Evolutionary conservation across 2,113 vertebrate genomes (phyloP), one percentile per base, ranked within the genome.

Genomic region (Nansenia antarctica): DNA sequence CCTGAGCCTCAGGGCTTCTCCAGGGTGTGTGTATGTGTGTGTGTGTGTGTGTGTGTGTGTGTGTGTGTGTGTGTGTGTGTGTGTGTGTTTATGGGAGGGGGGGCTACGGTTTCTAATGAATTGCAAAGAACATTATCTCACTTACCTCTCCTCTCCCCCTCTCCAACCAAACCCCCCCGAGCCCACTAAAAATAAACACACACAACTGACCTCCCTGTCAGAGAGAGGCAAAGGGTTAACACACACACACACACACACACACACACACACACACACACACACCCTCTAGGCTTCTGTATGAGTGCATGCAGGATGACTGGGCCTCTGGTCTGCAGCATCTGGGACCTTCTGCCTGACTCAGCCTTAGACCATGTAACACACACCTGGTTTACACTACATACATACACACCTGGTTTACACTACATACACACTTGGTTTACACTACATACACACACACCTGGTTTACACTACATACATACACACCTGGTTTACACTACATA

Each of bases 141-240:
- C 81, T 72, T 77, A 86, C 76, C 20, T 29, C 24, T 35, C 30
- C 32, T 9, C 65, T 9, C 5, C 63, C 42, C 47, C 31, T 45
- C 49, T 47, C 7, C 45, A 37, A 67, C 76, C 31, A 78, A 79
- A 81, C 79, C 78, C 76, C 76, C 72, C 67, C 63, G 77, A 80
- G 77, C 84, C 86, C 84, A 80, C 87, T 86, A 86, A 88, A 91
- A 90, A 86, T 89, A 90, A 91, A 91, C 87, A 91, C 82, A 84
- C 86, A 81, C 82, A 82, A 87, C 87, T 90, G 85, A 88, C 88
- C 88, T 87, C 86, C 85, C 85, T 87, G 88, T 90, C 87, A 86
- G 83, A 80, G 77, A 84, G 84, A 74, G 79, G 82, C 79, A 67
- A 88, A 84, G 86, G 86, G 82, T 90, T 88, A 87, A 83, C 77